Evolutionary conservation across 2,797 vertebrate genomes (phyloP).

Genomic region (Sebastiscus albofasciatus): DNA sequence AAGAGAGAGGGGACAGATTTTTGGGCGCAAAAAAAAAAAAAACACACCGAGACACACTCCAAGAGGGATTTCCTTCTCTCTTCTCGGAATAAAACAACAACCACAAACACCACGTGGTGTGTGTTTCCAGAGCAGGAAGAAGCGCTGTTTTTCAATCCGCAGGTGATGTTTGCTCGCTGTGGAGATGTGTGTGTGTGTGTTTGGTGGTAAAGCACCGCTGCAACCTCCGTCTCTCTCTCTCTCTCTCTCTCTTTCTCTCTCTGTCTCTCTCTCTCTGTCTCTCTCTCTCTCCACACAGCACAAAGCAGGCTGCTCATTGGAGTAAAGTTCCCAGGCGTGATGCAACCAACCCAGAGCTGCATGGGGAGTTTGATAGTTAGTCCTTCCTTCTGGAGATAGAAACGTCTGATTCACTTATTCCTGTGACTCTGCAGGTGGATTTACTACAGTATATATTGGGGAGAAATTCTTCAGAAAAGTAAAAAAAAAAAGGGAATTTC

Average conservation of each 20-base stretch:
- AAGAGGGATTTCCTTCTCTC: background rate
- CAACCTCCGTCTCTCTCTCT: constrained; percentile 4
- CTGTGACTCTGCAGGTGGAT: background rate
- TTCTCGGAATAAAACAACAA: background rate
- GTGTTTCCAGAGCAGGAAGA: background rate
- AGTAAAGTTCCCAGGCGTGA: constrained; percentile 86
- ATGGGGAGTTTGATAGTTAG: constrained; percentile 14
- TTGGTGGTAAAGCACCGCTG: constrained; percentile 28
- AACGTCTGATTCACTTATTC: background rate
- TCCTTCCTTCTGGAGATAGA: constrained; percentile 8
- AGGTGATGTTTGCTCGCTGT: constrained; percentile 22
- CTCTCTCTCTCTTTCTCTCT: background rate
- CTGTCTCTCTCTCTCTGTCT: background rate
- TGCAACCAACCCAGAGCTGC: constrained; percentile 63
- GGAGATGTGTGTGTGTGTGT: constrained; percentile 26
- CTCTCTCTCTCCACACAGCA: constrained; percentile 13
- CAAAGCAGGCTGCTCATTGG: constrained; percentile 74
- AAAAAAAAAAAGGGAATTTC: background rate
- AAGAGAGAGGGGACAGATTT: constrained; percentile 29
- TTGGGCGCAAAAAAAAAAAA: background rate
- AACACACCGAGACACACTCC: background rate
- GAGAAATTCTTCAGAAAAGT: background rate
- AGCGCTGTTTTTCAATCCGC: constrained; percentile 6
- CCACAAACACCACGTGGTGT: background rate
- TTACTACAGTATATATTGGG: background rate